These are phyloP conservation scores for Asarcornis scutulata DNA, from an alignment of 2,113 vertebrate genomes.

Conservation along the genomic window DNA sequence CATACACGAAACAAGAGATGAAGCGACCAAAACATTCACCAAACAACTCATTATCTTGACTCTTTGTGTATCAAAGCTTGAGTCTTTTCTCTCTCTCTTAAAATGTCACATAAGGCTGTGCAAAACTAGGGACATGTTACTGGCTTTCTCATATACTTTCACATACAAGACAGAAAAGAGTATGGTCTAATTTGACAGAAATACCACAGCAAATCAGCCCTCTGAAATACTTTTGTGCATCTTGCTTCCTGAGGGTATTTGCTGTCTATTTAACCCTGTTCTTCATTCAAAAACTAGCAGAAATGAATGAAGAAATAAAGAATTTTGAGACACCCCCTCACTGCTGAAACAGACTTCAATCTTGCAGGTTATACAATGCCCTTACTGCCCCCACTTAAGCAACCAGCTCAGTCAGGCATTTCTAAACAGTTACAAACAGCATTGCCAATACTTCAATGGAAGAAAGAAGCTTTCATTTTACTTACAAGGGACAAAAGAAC, in stretches of 20 bases:
- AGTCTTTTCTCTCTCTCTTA: neutral
- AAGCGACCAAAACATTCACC: neutral
- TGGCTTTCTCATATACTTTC: neutral
- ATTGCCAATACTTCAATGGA: neutral
- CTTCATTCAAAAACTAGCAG: neutral
- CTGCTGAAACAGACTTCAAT: neutral
- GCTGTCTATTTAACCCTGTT: neutral
- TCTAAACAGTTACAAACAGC: neutral
- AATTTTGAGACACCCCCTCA: neutral
- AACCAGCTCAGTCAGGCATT: neutral
- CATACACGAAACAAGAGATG: neutral
- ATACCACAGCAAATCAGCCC: neutral
- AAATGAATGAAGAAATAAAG: neutral
- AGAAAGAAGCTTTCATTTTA: neutral
- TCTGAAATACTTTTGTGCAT: neutral
- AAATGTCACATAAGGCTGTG: neutral
- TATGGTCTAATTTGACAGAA: neutral
- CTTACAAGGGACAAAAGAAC: neutral
- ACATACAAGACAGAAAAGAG: neutral
- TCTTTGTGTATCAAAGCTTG: neutral
- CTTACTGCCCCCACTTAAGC: neutral
- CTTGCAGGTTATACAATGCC: neutral
- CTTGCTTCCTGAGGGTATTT: neutral
- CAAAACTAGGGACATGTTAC: neutral
- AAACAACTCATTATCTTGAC: neutral